phyloP scores from a whole-genome alignment of 1,140 invertebrate species.

The Eueides isabella region DNA sequence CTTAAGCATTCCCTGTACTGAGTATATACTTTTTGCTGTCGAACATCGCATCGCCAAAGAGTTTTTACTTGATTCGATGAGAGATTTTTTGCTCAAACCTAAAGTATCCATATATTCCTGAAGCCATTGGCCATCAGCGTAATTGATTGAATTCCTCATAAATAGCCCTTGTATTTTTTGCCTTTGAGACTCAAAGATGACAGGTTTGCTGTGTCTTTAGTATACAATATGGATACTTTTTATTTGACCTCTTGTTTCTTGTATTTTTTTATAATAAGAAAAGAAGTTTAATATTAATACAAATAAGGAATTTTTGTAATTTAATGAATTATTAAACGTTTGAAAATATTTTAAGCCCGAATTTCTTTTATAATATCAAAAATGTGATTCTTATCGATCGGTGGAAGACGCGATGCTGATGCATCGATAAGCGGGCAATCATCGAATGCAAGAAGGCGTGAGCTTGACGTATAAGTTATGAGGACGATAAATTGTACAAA shows the following conservation, averaged over 20 bases:
- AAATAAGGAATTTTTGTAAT: neutral
- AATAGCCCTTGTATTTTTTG: slow-evolving; percentile 53
- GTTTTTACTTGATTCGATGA: slow-evolving; percentile 65
- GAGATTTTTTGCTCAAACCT: slow-evolving; percentile 69
- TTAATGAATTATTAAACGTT: slow-evolving; percentile 2
- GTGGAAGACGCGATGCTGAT: slow-evolving; percentile 45
- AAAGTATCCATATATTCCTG: slow-evolving; percentile 70
- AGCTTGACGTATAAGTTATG: slow-evolving; percentile 51
- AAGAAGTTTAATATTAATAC: neutral
- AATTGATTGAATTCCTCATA: slow-evolving; percentile 75
- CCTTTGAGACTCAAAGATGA: slow-evolving; percentile 30
- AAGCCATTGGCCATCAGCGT: slow-evolving; percentile 51
- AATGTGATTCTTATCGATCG: slow-evolving; percentile 38
- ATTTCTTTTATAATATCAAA: slow-evolving; percentile 16
- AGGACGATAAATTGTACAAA: slow-evolving; percentile 64
- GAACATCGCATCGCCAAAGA: slow-evolving; percentile 57
- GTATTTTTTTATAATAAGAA: neutral
- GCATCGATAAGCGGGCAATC: slow-evolving; percentile 65
- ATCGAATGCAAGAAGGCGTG: slow-evolving; percentile 53
- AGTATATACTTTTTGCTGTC: slow-evolving; percentile 64
- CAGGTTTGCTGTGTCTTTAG: slow-evolving; percentile 30
- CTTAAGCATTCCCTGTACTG: slow-evolving; percentile 48
- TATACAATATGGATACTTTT: slow-evolving; percentile 35
- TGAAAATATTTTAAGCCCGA: neutral
- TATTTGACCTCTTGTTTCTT: slow-evolving; percentile 6